Conservation (phyloP, 2,888 invertebrate species). For the Hirtodrosophila alboralis region DNA sequence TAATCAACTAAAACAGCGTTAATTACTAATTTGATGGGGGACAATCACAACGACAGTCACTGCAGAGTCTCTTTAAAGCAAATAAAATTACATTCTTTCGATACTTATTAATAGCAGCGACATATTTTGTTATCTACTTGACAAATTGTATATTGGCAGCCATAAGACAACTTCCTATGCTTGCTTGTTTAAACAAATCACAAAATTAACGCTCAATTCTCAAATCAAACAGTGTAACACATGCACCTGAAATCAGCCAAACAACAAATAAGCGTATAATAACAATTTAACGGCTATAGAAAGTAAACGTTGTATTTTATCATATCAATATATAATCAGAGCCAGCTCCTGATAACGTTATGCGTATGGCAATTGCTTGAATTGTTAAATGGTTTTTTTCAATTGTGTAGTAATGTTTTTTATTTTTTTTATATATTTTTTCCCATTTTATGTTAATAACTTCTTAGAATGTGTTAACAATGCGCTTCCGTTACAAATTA, state of each 20-base stretch:
- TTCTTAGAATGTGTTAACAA: constrained; percentile 10
- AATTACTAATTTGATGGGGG: constrained; percentile 59
- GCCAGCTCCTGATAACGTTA: constrained; percentile 43
- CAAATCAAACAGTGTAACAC: constrained; percentile 30
- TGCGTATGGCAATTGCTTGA: constrained; percentile 35
- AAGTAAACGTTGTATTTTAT: constrained; percentile 57
- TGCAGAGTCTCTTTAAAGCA: constrained; percentile 41
- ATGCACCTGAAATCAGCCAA: constrained; percentile 8
- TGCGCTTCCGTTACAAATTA: constrained; percentile 46
- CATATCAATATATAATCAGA: constrained; percentile 58
- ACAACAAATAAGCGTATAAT: constrained; percentile 70
- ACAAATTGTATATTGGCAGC: constrained; percentile 24
- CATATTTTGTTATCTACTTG: constrained; percentile 60
- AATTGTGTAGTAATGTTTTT: constrained; percentile 1
- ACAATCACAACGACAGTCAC: constrained; percentile 16
- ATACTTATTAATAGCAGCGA: constrained; percentile 57
- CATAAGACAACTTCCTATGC: constrained; percentile 42
- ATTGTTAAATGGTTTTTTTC: constrained; percentile 17
- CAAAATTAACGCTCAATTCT: constrained; percentile 5
- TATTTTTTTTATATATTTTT: constrained; percentile 1
- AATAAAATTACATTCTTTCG: constrained; percentile 55
- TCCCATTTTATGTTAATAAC: too few relatives aligned
- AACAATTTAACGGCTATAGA: constrained; percentile 61
- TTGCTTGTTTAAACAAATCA: constrained; percentile 49
- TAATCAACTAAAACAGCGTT: constrained; percentile 54